Evolutionary conservation across 2,113 vertebrate species (phyloP).

Genomic region (Sardina pilchardus): DNA sequence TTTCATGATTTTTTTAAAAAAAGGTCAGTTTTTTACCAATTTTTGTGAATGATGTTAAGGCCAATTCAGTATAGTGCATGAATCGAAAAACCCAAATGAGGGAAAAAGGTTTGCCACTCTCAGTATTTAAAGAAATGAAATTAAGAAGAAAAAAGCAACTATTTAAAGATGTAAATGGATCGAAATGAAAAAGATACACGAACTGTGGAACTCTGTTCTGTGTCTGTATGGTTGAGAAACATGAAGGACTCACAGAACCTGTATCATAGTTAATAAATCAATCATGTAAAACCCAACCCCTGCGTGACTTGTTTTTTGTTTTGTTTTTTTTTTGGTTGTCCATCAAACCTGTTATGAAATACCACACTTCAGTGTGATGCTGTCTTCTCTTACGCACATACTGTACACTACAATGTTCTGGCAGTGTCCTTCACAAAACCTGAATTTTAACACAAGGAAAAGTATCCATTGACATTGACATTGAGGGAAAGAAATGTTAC

Average conservation of each 20-base stretch:
- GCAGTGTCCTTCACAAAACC: too few relatives aligned
- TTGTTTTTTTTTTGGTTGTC: not conserved
- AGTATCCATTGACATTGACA: too few relatives aligned
- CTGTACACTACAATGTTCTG: not conserved
- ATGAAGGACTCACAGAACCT: slow-evolving; percentile 90
- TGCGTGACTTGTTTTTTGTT: not conserved
- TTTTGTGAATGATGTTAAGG: slow-evolving; percentile 79
- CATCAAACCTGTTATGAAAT: not conserved
- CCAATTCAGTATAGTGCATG: slow-evolving; percentile 83
- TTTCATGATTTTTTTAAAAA: slow-evolving; percentile 21
- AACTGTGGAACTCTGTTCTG: slow-evolving; percentile 75
- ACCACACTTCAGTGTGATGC: not conserved
- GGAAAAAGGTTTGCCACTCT: slow-evolving; percentile 59
- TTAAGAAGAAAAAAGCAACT: slow-evolving; percentile 63
- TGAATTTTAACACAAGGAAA: too few relatives aligned
- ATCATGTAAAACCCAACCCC: slow-evolving; percentile 75
- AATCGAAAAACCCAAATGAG: slow-evolving; percentile 64
- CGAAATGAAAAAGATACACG: slow-evolving; percentile 67
- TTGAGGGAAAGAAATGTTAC: too few relatives aligned
- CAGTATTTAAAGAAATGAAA: slow-evolving; percentile 66
- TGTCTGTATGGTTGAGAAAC: slow-evolving; percentile 87
- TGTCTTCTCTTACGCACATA: not conserved
- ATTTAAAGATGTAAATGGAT: slow-evolving; percentile 59
- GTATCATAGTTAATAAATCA: slow-evolving; percentile 96
- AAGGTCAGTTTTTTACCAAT: slow-evolving; percentile 42